phyloP scores from a whole-genome alignment of 37 sponge, comb jelly and placozoan species.

The Halisarca cf. caerulea region DNA sequence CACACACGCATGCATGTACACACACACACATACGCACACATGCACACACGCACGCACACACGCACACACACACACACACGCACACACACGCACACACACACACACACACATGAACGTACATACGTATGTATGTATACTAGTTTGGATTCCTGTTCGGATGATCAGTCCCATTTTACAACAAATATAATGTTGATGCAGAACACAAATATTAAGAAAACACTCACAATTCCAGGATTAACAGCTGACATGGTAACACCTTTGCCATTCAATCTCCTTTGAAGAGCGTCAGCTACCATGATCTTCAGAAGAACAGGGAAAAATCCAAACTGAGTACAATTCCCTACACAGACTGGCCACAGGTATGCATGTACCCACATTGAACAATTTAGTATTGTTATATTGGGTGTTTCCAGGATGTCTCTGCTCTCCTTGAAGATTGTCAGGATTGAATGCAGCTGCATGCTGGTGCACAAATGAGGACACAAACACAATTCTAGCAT shows the following conservation, averaged over 20 bases:
- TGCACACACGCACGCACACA: no score
- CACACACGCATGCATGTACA: no score
- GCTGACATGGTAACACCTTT: conserved; percentile 55
- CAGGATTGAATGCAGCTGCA: conserved; percentile 30
- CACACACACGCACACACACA: no score
- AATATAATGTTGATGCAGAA: no score
- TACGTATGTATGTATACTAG: no score
- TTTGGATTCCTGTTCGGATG: no score
- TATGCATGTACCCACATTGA: conserved; percentile 53
- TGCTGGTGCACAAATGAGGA: conserved; percentile 40
- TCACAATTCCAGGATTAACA: conserved; percentile 50
- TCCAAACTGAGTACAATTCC: not conserved
- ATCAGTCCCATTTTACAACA: no score
- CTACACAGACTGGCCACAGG: no score
- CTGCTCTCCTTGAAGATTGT: conserved; percentile 41
- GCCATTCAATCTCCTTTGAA: conserved; percentile 51
- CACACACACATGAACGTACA: no score
- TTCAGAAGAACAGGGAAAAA: not conserved
- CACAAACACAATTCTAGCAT: conserved; percentile 61
- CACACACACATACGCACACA: no score
- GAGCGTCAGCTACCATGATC: conserved; percentile 49
- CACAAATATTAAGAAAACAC: not conserved
- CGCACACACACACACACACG: no score
- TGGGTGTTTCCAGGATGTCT: conserved; percentile 16
- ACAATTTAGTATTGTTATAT: conserved; percentile 53